phyloP scores from a whole-genome alignment of 2,888 invertebrate species.

The Molanna angustata region DNA sequence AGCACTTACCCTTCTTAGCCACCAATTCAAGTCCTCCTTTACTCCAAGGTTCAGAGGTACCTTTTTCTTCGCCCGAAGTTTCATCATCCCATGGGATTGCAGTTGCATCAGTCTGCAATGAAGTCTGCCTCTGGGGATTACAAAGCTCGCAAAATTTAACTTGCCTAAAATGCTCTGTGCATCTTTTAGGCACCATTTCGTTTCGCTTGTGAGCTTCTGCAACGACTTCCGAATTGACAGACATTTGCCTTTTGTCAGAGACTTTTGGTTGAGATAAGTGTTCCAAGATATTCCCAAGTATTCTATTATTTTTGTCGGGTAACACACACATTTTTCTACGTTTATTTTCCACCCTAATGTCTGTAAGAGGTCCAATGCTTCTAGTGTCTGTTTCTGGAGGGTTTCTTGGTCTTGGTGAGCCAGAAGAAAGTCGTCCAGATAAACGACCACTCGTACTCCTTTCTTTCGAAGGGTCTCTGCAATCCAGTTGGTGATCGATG shows the following conservation, averaged over 20 bases:
- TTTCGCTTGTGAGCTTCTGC: neutral
- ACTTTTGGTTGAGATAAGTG: neutral
- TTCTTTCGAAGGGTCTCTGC: slow-evolving; percentile 6
- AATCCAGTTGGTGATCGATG: neutral
- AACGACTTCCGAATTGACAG: neutral
- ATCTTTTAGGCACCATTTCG: slow-evolving; percentile 2
- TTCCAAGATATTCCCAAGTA: slow-evolving; percentile 4
- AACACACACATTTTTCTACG: neutral
- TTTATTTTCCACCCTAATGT: neutral
- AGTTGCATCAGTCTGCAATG: neutral
- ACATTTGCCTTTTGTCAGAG: neutral
- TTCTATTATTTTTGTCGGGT: neutral
- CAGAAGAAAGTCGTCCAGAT: slow-evolving; percentile 18
- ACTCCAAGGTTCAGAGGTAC: neutral
- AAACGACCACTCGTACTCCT: neutral
- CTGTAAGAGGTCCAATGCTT: slow-evolving; percentile 1
- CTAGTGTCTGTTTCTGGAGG: slow-evolving; percentile 7
- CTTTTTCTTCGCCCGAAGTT: neutral
- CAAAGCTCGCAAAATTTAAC: slow-evolving; percentile 10
- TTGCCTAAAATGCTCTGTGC: neutral
- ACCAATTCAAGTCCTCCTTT: slow-evolving; percentile 1
- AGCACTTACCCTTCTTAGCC: neutral
- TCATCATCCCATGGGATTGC: neutral
- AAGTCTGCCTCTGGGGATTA: slow-evolving; percentile 4
- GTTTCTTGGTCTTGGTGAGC: slow-evolving; percentile 7